These are phyloP conservation scores for Pongo abelii DNA, from an alignment of 2,113 vertebrate genomes.

Conservation along the genomic window DNA sequence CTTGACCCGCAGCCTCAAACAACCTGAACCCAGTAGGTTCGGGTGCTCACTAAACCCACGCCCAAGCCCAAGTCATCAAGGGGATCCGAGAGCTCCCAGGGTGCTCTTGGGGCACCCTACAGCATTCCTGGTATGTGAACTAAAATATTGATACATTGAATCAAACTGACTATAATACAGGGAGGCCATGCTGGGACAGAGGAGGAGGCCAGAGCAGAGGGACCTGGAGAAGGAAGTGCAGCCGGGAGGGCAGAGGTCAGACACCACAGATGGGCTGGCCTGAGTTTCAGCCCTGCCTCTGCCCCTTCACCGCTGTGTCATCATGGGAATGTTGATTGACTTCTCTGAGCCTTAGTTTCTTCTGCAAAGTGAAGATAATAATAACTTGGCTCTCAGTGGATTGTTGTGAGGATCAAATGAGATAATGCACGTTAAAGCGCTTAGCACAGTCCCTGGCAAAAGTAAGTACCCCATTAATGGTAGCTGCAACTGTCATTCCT, in stretches of 20 bases:
- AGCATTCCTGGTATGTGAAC: background rate
- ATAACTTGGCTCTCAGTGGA: background rate
- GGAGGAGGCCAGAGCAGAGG: background rate
- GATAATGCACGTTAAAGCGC: background rate
- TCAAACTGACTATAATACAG: background rate
- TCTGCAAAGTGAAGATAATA: background rate
- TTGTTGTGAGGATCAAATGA: background rate
- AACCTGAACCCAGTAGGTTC: background rate
- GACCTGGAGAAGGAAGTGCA: too few relatives aligned
- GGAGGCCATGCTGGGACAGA: background rate
- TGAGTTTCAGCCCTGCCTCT: background rate
- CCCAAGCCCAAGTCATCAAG: background rate
- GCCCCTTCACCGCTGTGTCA: background rate
- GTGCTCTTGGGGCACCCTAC: accelerated
- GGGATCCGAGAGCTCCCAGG: background rate
- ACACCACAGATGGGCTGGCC: background rate
- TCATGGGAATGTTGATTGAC: background rate
- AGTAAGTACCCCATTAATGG: background rate
- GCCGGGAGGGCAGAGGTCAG: background rate
- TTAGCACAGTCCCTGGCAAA: background rate
- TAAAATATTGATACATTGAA: background rate
- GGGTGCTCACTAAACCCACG: background rate
- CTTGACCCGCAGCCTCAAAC: background rate
- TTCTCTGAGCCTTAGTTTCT: slow-evolving; percentile 19
- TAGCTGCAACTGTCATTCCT: background rate